Conservation (phyloP, 23 tunicate genomes). For the Ascidia mentula region DNA sequence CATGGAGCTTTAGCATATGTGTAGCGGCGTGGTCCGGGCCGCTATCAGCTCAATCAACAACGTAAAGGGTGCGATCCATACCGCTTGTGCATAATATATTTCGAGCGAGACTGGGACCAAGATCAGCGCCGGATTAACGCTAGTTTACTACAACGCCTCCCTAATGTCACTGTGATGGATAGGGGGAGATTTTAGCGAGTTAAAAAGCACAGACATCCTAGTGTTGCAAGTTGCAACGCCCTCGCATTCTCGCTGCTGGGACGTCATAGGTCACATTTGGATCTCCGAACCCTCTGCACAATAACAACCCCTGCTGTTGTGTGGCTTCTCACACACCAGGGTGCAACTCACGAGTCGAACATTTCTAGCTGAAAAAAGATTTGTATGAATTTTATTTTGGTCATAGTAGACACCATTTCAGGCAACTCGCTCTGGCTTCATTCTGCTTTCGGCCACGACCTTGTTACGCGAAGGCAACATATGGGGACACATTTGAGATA, state of each 20-base stretch:
- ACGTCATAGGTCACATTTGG: neutral
- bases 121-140: constrained; percentile 6
- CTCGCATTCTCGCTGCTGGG: neutral
- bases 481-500: too few species aligned
- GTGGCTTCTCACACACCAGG: neutral
- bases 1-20: too few species aligned
- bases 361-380: too few species aligned
- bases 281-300: too few species aligned
- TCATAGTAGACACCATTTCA: too few species aligned
- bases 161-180: constrained; percentile 12
- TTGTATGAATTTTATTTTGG: too few species aligned
- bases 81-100: neutral
- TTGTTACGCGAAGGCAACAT: too few species aligned
- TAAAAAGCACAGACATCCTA: neutral
- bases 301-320: neutral
- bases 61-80: neutral
- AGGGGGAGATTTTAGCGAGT: neutral
- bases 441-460: too few species aligned
- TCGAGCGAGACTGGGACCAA: neutral
- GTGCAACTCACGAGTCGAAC: too few species aligned
- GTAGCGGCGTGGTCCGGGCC: neutral
- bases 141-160: constrained; percentile 9
- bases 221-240: neutral
- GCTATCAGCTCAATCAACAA: constrained; percentile 1
- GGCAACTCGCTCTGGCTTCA: too few species aligned